Evolutionary conservation across 2,888 invertebrate genomes (phyloP).

Genomic region (Coenonympha glycerion): DNA sequence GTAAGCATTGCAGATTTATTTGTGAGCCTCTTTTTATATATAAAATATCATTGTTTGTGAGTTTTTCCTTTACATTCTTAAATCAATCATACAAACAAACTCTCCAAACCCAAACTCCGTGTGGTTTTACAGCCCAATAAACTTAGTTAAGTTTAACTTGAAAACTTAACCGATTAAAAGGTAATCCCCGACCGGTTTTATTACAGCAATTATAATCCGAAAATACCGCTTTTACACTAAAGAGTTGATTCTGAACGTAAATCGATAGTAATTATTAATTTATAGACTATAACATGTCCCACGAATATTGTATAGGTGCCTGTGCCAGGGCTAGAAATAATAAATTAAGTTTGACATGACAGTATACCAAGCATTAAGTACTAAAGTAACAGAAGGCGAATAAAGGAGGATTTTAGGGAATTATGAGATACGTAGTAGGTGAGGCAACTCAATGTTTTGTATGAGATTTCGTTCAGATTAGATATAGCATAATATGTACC

Average conservation of each 20-base stretch:
- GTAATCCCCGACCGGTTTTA: constrained; percentile 40
- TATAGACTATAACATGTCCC: constrained; percentile 3
- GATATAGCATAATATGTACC: too few species aligned
- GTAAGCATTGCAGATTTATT: not conserved
- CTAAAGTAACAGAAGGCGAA: too few species aligned
- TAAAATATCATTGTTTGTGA: too few species aligned
- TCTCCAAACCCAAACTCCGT: not conserved
- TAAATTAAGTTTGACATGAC: constrained; percentile 3
- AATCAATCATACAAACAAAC: too few species aligned
- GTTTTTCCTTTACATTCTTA: too few species aligned
- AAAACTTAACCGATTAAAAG: constrained; percentile 6
- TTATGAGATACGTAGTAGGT: too few species aligned
- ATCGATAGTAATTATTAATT: constrained; percentile 36
- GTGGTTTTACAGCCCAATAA: not conserved
- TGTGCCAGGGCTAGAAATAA: not conserved
- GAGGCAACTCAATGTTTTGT: too few species aligned
- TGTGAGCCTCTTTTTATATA: not conserved
- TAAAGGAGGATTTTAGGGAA: too few species aligned
- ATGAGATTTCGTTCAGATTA: too few species aligned
- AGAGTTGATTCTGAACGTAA: constrained; percentile 31
- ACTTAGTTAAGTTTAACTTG: not conserved
- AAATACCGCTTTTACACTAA: constrained; percentile 36
- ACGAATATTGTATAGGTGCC: not conserved
- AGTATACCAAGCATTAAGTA: too few species aligned
- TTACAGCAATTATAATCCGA: constrained; percentile 42